Conservation (phyloP, 2,113 vertebrate genomes). For the Mobula birostris region DNA sequence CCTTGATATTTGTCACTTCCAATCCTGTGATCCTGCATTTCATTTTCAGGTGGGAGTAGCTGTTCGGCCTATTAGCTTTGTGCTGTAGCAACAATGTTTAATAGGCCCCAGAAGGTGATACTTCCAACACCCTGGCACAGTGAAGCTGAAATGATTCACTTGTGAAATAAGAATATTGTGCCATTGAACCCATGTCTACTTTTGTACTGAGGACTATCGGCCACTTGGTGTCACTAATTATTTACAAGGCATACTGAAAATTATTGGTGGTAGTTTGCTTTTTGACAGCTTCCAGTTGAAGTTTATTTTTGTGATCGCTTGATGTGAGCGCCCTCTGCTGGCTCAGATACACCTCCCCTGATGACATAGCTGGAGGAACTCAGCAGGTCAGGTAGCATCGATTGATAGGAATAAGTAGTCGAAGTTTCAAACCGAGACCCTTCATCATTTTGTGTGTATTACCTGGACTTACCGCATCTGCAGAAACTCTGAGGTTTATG, state of each 20-base stretch:
- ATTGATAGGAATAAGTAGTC: no score
- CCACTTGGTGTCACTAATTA: not conserved
- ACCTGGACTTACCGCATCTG: no score
- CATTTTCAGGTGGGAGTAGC: not conserved
- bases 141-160: no score
- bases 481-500: no score
- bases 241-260: not conserved
- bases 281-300: not conserved
- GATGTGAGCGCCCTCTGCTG: constrained; percentile 15
- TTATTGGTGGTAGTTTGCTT: not conserved
- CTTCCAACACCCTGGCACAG: not conserved
- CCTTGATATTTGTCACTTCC: not conserved
- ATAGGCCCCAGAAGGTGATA: not conserved
- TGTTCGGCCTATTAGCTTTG: not conserved
- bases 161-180: not conserved
- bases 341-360: not conserved
- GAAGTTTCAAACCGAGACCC: no score
- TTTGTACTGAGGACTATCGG: not conserved
- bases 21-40: not conserved
- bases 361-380: not conserved
- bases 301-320: not conserved
- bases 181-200: not conserved
- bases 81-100: not conserved
- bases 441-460: no score
- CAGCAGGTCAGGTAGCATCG: no score